Conservation (phyloP, 2,888 invertebrate species). For the Ormyrus pomaceus region DNA sequence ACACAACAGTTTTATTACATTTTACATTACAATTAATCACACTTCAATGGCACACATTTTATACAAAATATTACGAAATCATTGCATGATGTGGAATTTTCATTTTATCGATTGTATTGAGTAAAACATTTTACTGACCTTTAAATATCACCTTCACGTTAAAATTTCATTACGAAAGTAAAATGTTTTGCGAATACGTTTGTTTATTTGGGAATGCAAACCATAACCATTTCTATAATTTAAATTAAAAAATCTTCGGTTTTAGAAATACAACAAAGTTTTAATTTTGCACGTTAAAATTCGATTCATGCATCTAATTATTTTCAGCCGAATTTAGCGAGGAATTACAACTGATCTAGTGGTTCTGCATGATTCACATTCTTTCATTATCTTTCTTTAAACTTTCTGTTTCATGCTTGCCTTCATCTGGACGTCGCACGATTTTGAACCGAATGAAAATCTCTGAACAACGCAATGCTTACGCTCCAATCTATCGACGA, state of each 20-base stretch:
- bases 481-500: slow-evolving; percentile 55
- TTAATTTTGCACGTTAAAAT: slow-evolving; percentile 34
- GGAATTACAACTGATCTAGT: slow-evolving; percentile 40
- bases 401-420: slow-evolving; percentile 77
- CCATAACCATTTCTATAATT: not conserved
- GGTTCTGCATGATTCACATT: slow-evolving; percentile 66
- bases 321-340: slow-evolving; percentile 39
- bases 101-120: too few relatives aligned
- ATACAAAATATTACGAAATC: too few relatives aligned
- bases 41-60: too few relatives aligned
- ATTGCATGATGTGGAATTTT: too few relatives aligned
- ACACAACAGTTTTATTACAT: slow-evolving; percentile 8
- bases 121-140: too few relatives aligned
- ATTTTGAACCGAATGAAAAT: slow-evolving; percentile 69
- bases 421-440: slow-evolving; percentile 75
- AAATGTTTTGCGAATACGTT: not conserved
- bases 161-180: too few relatives aligned
- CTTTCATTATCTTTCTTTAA: slow-evolving; percentile 74
- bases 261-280: not conserved
- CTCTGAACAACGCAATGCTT: slow-evolving; percentile 62
- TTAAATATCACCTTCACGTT: too few relatives aligned
- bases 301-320: slow-evolving; percentile 39
- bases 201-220: not conserved
- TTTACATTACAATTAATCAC: slow-evolving; percentile 9
- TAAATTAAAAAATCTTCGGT: not conserved